These are phyloP conservation scores for Odontothrips loti DNA, from an alignment of 2,888 invertebrate species.

Conservation along the genomic window DNA sequence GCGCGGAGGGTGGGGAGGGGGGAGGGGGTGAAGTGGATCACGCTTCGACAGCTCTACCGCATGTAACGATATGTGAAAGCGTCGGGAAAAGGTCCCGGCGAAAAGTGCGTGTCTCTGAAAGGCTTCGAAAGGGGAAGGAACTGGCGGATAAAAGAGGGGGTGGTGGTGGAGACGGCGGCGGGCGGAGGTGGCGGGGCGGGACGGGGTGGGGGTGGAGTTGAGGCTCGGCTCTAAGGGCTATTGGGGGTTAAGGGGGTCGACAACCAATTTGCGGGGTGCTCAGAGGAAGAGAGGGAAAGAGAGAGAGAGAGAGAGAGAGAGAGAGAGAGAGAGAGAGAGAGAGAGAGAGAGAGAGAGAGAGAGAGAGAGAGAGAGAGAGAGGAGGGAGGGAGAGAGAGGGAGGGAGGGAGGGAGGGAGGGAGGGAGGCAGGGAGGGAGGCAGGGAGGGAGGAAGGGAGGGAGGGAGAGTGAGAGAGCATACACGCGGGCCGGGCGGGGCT, in stretches of 20 bases:
- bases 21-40: background rate
- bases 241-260: constrained; percentile 13
- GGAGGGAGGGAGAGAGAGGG: too few relatives aligned
- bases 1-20: too few relatives aligned
- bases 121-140: background rate
- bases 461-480: too few relatives aligned
- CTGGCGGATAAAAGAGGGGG: too few relatives aligned
- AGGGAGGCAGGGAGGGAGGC: too few relatives aligned
- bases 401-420: too few relatives aligned
- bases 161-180: background rate
- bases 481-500: too few relatives aligned
- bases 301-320: too few relatives aligned
- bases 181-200: background rate
- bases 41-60: background rate
- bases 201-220: background rate
- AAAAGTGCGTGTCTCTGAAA: background rate
- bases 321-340: too few relatives aligned
- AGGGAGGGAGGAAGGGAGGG: too few relatives aligned
- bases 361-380: too few relatives aligned
- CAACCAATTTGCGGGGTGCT: constrained; percentile 24
- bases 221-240: background rate
- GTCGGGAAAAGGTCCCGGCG: background rate
- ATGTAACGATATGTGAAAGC: constrained; percentile 11
- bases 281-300: background rate
- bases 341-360: too few relatives aligned